Percentiles rank a stretch among this genome's conserved stretches.
phyloP scores from a whole-genome alignment of 2,113 vertebrate species.

The Cynocephalus volans region DNA sequence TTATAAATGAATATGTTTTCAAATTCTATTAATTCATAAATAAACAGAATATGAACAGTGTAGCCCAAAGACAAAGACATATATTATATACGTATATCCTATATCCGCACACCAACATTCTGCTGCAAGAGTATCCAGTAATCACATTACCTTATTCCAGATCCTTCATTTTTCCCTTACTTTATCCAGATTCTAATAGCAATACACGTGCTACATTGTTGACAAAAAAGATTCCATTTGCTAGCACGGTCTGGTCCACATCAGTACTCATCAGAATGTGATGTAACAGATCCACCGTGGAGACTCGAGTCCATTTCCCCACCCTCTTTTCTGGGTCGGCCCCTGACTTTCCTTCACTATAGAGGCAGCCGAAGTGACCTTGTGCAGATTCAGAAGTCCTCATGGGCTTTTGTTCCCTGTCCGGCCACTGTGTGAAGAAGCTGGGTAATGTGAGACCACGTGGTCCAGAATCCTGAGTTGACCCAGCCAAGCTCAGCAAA shows the following conservation, averaged over 20 bases:
- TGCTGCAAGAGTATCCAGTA: not conserved
- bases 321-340: not conserved
- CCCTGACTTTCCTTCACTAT: not conserved
- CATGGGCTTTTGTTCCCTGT: not conserved
- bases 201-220: not conserved
- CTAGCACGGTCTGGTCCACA: not conserved
- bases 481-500: no score
- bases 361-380: no score
- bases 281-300: not conserved
- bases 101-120: no score
- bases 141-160: not conserved
- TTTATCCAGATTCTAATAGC: not conserved
- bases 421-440: no score
- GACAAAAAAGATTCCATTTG: not conserved
- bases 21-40: not conserved
- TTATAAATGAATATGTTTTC: not conserved
- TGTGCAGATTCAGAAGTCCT: not conserved
- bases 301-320: not conserved
- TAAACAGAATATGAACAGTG: not conserved
- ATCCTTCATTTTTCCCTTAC: not conserved
- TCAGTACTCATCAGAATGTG: not conserved
- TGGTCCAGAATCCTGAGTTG: no score
- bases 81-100: no score
- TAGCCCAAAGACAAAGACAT: not conserved
- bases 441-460: no score